Evolutionary conservation across 2,888 invertebrate genomes (phyloP).

Genomic region (Cristatella mucedo): DNA sequence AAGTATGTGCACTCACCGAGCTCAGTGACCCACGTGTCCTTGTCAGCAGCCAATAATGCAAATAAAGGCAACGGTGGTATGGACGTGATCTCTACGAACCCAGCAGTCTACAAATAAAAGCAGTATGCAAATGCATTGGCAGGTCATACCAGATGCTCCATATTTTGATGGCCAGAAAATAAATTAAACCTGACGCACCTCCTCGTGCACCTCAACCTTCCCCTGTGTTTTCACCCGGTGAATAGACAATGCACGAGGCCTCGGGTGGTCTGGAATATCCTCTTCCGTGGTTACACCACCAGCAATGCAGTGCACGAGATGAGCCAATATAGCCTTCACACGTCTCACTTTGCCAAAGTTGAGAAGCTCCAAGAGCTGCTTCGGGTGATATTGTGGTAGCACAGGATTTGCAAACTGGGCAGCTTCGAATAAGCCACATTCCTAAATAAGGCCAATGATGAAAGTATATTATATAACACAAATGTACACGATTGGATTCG

Average conservation of each 20-base stretch:
- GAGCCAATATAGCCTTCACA: conserved; percentile 93
- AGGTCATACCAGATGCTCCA: too few species aligned
- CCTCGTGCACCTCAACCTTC: conserved; percentile 5
- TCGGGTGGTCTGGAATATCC: conserved; percentile 9
- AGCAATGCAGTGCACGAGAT: conserved; percentile 62
- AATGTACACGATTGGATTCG: not conserved
- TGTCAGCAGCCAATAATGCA: conserved; percentile 82
- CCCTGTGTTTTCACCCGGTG: conserved; percentile 5
- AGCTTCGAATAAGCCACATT: conserved; percentile 67
- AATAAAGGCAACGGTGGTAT: conserved; percentile 92
- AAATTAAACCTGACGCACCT: not conserved
- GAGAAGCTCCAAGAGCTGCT: conserved; percentile 89
- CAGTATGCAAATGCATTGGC: too few species aligned
- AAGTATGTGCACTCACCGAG: too few species aligned
- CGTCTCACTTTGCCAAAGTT: conserved; percentile 83
- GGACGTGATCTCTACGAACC: conserved; percentile 72
- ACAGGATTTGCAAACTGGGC: conserved; percentile 92
- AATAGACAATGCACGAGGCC: conserved; percentile 7
- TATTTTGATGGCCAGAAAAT: not conserved
- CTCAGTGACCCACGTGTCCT: too few species aligned
- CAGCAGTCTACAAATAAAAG: conserved; percentile 6
- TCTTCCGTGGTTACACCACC: conserved; percentile 16
- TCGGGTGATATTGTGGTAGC: conserved; percentile 95
- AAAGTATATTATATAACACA: too few species aligned
- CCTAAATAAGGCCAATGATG: conserved; percentile 22